phyloP scores from a whole-genome alignment of 2,888 invertebrate genomes.

The Stenolophus ochropezus region DNA sequence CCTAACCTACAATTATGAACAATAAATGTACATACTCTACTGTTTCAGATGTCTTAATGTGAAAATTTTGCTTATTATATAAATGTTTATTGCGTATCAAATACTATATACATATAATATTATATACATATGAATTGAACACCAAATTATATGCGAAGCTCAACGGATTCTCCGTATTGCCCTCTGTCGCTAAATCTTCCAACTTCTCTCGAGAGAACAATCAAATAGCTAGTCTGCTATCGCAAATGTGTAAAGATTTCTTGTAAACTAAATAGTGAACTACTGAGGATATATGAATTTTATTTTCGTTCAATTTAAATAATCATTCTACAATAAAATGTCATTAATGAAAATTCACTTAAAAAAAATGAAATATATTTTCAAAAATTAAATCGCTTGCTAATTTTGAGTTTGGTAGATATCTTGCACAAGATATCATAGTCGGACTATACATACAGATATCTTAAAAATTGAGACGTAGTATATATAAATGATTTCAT shows the following conservation, averaged over 20 bases:
- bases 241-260: background rate
- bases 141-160: conserved; percentile 53
- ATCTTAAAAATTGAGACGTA: background rate
- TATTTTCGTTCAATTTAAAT: background rate
- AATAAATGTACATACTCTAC: conserved; percentile 56
- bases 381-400: too few relatives aligned
- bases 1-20: conserved; percentile 50
- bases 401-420: too few relatives aligned
- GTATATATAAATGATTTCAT: too few relatives aligned
- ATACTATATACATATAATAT: conserved; percentile 48
- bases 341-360: too few relatives aligned
- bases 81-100: conserved; percentile 44
- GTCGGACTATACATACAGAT: background rate
- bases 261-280: background rate
- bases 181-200: conserved; percentile 32
- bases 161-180: conserved; percentile 31
- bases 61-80: conserved; percentile 49
- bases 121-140: conserved; percentile 55
- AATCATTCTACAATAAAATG: too few relatives aligned
- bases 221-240: conserved; percentile 1
- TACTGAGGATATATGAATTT: background rate
- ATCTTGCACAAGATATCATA: background rate
- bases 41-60: conserved; percentile 42
- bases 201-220: conserved; percentile 19
- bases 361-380: too few relatives aligned